These are phyloP conservation scores for Drosophila paracracens DNA, from an alignment of 2,888 invertebrate genomes.

Conservation along the genomic window DNA sequence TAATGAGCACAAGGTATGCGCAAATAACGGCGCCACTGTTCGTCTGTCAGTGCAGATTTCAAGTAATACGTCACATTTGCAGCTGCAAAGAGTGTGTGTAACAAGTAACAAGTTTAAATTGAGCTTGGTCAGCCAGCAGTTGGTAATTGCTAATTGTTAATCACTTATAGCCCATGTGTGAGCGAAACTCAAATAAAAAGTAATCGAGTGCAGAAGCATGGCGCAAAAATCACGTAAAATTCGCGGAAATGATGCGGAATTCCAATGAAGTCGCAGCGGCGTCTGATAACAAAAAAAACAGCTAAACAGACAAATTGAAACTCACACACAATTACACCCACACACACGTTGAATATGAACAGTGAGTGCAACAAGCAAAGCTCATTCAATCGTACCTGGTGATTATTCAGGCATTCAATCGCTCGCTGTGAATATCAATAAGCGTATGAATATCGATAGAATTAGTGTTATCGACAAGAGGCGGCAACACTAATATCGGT, in stretches of 20 bases:
- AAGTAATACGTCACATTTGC: constrained; percentile 32
- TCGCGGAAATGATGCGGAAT: constrained; percentile 75
- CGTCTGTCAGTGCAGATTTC: constrained; percentile 35
- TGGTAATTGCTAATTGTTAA: constrained; percentile 28
- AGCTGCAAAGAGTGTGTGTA: constrained; percentile 9
- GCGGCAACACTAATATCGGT: constrained; percentile 7
- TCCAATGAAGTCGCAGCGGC: constrained; percentile 56
- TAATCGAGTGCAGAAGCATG: constrained; percentile 13
- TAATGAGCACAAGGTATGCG: constrained; percentile 45
- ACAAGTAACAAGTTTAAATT: not conserved
- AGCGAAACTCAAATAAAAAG: constrained; percentile 13
- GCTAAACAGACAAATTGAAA: constrained; percentile 17
- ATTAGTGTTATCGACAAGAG: constrained; percentile 31
- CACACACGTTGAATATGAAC: constrained; percentile 35
- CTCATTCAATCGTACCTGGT: constrained; percentile 35
- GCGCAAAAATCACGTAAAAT: constrained; percentile 51
- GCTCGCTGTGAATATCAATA: constrained; percentile 32
- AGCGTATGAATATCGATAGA: constrained; percentile 24
- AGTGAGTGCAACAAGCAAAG: constrained; percentile 39
- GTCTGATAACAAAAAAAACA: constrained; percentile 40
- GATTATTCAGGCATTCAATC: constrained; percentile 24
- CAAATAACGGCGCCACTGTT: constrained; percentile 41
- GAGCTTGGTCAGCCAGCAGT: constrained; percentile 31
- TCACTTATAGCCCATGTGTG: constrained; percentile 28
- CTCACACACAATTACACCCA: constrained; percentile 12